Percentiles rank a stretch among this genome's conserved stretches.
Conservation (phyloP, 1,140 invertebrate genomes). For the Apis laboriosa region DNA sequence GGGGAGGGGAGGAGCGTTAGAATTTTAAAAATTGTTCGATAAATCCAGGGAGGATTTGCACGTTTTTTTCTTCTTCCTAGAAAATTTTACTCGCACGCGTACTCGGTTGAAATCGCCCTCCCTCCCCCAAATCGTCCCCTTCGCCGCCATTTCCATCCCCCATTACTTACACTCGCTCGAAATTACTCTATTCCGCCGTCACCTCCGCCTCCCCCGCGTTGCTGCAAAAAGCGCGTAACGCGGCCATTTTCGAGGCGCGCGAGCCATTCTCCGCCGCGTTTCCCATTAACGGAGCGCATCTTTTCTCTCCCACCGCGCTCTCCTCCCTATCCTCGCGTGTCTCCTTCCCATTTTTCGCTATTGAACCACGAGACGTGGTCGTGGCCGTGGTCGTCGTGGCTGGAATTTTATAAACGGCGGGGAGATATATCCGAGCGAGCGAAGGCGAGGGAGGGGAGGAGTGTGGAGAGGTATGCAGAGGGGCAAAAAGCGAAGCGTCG, state of each 20-base stretch:
- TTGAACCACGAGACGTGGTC: slow-evolving; percentile 1
- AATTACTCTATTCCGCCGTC: neutral
- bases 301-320: neutral
- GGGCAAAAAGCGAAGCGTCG: slow-evolving; percentile 45
- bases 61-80: too few relatives aligned
- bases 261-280: neutral
- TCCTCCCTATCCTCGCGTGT: neutral
- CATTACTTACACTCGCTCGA: neutral
- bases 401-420: slow-evolving; percentile 48
- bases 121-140: neutral
- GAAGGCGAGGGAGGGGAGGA: neutral
- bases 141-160: neutral
- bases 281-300: slow-evolving; percentile 1
- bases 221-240: neutral
- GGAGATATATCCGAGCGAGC: slow-evolving; percentile 13
- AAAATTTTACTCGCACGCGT: neutral
- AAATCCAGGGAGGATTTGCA: too few relatives aligned
- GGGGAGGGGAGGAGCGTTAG: too few relatives aligned
- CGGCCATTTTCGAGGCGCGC: neutral
- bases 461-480: slow-evolving; percentile 23
- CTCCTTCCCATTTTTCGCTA: slow-evolving; percentile 19
- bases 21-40: too few relatives aligned
- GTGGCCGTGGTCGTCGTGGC: neutral
- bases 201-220: neutral
- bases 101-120: neutral